Conservation (phyloP, 2,888 invertebrate species). For the Pasiphila rectangulata region DNA sequence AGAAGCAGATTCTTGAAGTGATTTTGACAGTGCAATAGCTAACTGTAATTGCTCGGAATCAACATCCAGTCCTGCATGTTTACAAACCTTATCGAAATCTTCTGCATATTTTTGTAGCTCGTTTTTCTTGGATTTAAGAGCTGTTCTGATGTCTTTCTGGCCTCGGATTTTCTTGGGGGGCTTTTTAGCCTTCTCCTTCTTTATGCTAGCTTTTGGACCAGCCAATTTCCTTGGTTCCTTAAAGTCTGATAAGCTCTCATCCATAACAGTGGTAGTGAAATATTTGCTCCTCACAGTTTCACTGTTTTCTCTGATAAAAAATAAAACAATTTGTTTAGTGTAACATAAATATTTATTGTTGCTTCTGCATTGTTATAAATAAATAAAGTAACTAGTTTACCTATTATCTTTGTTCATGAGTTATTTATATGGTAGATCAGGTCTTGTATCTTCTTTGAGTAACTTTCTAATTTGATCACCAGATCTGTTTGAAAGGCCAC, state of each 20-base stretch:
- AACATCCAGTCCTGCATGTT: constrained; percentile 71
- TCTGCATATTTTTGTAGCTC: constrained; percentile 63
- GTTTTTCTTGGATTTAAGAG: constrained; percentile 57
- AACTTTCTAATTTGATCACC: constrained; percentile 47
- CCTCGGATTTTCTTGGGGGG: constrained; percentile 49
- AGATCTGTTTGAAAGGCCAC: constrained; percentile 51
- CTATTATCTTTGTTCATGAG: constrained; percentile 51
- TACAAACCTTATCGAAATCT: constrained; percentile 67
- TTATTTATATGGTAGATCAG: constrained; percentile 56
- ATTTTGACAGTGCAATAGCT: constrained; percentile 84
- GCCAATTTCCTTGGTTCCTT: constrained; percentile 53
- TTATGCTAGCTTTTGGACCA: constrained; percentile 48
- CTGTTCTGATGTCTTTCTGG: constrained; percentile 65
- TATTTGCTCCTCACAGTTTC: constrained; percentile 60
- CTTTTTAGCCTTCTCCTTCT: constrained; percentile 43
- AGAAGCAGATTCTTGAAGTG: constrained; percentile 49
- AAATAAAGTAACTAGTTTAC: constrained; percentile 36
- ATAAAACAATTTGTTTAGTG: constrained; percentile 15
- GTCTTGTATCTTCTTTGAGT: constrained; percentile 47
- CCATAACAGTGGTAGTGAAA: constrained; percentile 57
- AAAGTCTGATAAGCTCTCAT: constrained; percentile 68
- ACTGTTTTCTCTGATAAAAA: constrained; percentile 25
- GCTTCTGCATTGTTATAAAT: constrained; percentile 18
- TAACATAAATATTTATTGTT: constrained; percentile 27
- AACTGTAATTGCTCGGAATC: constrained; percentile 84